A percentile compares a stretch with the other conserved stretches of the same genome.
Evolutionary conservation across 1,140 invertebrate species (phyloP).

Genomic region (Hylaeus volcanicus): DNA sequence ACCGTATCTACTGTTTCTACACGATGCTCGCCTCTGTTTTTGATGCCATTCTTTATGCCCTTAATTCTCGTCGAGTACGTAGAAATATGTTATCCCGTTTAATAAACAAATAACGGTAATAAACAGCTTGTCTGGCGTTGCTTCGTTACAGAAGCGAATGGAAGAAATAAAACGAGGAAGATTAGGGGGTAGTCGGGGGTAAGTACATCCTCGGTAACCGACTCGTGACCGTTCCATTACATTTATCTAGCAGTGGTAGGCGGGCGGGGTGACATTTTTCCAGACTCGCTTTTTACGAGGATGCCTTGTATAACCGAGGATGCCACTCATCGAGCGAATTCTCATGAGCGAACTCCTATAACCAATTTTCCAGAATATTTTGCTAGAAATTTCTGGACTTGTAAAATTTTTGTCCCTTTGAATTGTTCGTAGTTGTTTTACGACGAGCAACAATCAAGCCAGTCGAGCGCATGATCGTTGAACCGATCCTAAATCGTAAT

Average conservation of each 20-base stretch:
- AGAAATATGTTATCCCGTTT: not conserved
- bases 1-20: too few relatives aligned
- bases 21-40: too few relatives aligned
- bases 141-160: not conserved
- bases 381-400: not conserved
- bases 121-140: not conserved
- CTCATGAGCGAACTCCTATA: too few relatives aligned
- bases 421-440: too few relatives aligned
- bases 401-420: too few relatives aligned
- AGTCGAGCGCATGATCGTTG: not conserved
- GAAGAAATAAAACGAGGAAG: constrained; percentile 13
- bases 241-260: constrained; percentile 28
- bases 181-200: not conserved
- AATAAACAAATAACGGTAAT: constrained; percentile 14
- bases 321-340: constrained; percentile 14
- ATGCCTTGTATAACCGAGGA: not conserved
- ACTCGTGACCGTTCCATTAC: constrained; percentile 50
- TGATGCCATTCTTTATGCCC: too few relatives aligned
- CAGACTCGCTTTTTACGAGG: constrained; percentile 30
- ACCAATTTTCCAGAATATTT: not conserved
- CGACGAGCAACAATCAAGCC: constrained; percentile 23
- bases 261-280: constrained; percentile 22
- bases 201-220: constrained; percentile 6
- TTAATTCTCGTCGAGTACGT: too few relatives aligned
- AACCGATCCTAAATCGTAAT: constrained; percentile 49